These are phyloP conservation scores for Anolis sagrei DNA, from an alignment of 2,113 vertebrate genomes.

Conservation along the genomic window DNA sequence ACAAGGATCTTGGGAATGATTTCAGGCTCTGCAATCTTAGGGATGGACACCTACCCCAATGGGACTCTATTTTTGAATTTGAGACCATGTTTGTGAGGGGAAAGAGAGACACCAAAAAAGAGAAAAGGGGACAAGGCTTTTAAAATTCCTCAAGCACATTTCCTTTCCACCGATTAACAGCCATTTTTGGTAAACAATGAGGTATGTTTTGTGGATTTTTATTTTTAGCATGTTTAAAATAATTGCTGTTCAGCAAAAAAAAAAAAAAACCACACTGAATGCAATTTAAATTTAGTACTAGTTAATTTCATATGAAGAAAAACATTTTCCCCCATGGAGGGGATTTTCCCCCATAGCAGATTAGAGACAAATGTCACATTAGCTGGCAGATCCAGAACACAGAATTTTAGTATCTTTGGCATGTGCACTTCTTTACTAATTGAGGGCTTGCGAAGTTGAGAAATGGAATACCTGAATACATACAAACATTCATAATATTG, in stretches of 20 bases:
- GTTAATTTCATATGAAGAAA: slow-evolving; percentile 55
- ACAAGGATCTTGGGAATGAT: neutral
- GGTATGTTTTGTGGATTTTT: neutral
- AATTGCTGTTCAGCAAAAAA: slow-evolving; percentile 51
- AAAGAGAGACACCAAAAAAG: neutral
- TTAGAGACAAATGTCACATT: slow-evolving; percentile 29
- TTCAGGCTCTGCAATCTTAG: neutral
- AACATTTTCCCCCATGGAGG: slow-evolving; percentile 34
- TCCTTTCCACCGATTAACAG: neutral
- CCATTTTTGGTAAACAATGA: slow-evolving; percentile 19
- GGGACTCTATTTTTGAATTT: neutral
- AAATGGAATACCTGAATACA: slow-evolving; percentile 34
- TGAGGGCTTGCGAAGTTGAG: slow-evolving; percentile 42
- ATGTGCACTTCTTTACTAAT: neutral
- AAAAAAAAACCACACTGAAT: slow-evolving; percentile 8
- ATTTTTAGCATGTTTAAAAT: slow-evolving; percentile 61
- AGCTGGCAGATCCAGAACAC: slow-evolving; percentile 39
- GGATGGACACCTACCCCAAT: neutral
- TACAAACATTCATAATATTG: neutral
- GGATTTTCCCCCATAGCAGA: slow-evolving; percentile 6
- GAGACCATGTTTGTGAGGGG: neutral
- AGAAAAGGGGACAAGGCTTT: neutral
- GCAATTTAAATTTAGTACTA: slow-evolving; percentile 54
- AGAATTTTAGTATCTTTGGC: slow-evolving; percentile 24
- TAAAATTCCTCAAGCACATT: neutral